Conservation (phyloP, 2,113 vertebrate genomes). For the Miniopterus natalensis region DNA sequence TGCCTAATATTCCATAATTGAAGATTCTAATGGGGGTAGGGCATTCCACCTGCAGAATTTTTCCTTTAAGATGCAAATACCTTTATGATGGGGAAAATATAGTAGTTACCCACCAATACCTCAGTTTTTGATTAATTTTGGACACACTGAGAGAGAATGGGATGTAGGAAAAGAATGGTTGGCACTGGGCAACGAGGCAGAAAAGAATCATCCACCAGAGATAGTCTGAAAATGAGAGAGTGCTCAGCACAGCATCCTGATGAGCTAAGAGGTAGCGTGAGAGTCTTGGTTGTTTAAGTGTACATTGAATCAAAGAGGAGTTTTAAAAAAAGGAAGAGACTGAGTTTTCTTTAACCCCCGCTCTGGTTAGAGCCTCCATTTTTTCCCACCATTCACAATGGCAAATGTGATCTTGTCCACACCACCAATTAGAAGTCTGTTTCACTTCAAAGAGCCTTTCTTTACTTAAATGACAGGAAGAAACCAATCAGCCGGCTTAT, state of each 20-base stretch:
- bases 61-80: not conserved
- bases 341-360: not conserved
- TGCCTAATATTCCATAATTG: not conserved
- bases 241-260: not conserved
- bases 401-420: not conserved
- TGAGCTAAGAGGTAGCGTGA: not conserved
- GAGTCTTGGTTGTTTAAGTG: too few species aligned
- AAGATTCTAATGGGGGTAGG: not conserved
- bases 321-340: not conserved
- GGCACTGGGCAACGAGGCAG: not conserved
- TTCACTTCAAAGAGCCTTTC: not conserved
- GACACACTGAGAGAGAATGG: not conserved
- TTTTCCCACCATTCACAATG: not conserved
- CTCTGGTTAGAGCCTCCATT: not conserved
- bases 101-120: not conserved
- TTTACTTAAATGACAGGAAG: not conserved
- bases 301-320: not conserved
- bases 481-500: not conserved
- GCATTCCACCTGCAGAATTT: not conserved
- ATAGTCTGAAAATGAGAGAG: not conserved
- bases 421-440: not conserved
- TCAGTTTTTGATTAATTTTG: slow-evolving; percentile 21
- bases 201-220: not conserved
- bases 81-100: not conserved
- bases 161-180: not conserved